phyloP scores from a whole-genome alignment of 1,140 invertebrate genomes.

The Temnothorax nylanderi region DNA sequence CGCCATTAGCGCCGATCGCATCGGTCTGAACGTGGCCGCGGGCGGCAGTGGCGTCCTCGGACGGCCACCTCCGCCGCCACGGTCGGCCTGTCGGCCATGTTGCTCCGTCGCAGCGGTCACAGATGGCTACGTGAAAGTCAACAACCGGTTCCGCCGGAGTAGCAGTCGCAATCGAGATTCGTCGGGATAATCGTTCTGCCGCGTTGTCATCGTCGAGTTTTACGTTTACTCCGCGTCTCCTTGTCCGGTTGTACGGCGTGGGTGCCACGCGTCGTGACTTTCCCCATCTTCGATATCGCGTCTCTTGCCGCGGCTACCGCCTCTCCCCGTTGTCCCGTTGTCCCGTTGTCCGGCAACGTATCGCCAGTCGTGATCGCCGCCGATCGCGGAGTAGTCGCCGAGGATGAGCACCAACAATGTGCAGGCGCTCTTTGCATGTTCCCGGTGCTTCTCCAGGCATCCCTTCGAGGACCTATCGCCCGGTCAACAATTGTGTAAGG shows the following conservation, averaged over 20 bases:
- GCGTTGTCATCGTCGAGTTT: neutral
- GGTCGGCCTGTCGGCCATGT: constrained; percentile 27
- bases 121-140: constrained; percentile 55
- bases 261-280: neutral
- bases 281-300: neutral
- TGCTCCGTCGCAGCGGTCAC: constrained; percentile 1
- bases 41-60: constrained; percentile 18
- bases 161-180: neutral
- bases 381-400: neutral
- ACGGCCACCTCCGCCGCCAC: constrained; percentile 8
- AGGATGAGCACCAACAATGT: constrained; percentile 85
- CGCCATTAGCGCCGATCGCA: neutral
- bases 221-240: neutral
- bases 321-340: neutral
- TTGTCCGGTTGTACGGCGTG: no score
- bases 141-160: constrained; percentile 30
- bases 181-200: neutral
- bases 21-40: neutral
- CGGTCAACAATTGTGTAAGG: constrained; percentile 98
- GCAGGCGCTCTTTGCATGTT: constrained; percentile 95
- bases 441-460: constrained; percentile 96
- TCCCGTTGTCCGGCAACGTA: neutral
- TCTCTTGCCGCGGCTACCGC: neutral
- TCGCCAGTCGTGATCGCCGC: neutral
- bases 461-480: constrained; percentile 98